Evolutionary conservation across 1,140 invertebrate genomes (phyloP), one percentile per base, ranked within the genome.

Genomic region (Ptiloglossa arizonensis): DNA sequence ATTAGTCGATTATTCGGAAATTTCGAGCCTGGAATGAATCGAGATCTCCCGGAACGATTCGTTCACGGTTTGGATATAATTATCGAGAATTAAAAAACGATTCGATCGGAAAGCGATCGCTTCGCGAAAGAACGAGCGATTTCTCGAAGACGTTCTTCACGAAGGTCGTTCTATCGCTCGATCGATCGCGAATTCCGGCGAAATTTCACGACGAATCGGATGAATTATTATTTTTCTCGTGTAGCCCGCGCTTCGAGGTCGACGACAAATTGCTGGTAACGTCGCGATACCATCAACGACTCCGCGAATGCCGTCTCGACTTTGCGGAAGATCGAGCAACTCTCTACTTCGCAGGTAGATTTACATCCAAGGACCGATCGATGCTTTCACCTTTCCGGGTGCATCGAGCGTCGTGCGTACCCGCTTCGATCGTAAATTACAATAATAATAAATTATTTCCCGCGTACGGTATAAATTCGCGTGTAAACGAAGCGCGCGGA

Each of bases 291-390:
- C 27, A 68, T 62, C 32, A 38, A 41, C 19, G 15, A 41, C 38
- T 38, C 19, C 0, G 22, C 15, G 27, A 52, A 50, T 24, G 44
- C 50, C 75, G 44, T 72, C 38, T 50, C n/a, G 79, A 32, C 2
- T 59, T 48, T 5, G 15, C 22, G 41, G 52, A 32, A 62, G 64
- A 75, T 76, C 70, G 57, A 79, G 52, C 46, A n/a, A 22, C 22
- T 4, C 46, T 50, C n/a, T 70, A 44, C 24, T 44, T 24, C 5
- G 50, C 2, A 78, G 79, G 62, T 63, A 44, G 74, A 22, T 38
- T 73, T 80, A 50, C 27, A 50, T 11, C 54, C 27, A 13, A 50
- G 24, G 41, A 44, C 63, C 69, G 80, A 82, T 82, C 78, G 32
- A 80, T 64, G 59, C 50, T 54, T 75, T 68, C 44, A 46, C 50